Evolutionary conservation across 2,888 invertebrate genomes (phyloP), one percentile per base, ranked within the genome.

Genomic region (Melitaea athalia): DNA sequence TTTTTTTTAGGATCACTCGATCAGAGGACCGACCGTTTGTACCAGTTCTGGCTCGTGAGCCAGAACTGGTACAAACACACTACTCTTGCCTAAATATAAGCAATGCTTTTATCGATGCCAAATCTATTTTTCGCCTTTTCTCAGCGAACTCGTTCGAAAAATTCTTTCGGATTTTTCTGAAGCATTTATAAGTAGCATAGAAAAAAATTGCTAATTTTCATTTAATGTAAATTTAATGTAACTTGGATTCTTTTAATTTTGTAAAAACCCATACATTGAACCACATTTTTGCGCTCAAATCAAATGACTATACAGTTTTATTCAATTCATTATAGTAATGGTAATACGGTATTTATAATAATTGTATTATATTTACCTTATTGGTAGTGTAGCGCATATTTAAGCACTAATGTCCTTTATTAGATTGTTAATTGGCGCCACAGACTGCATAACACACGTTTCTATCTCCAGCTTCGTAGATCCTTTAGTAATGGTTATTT

Each of bases 1-100:
- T n/a, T n/a, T n/a, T n/a, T n/a, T n/a, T n/a, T n/a, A n/a, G n/a
- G n/a, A n/a, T n/a, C n/a, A n/a, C n/a, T n/a, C n/a, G n/a, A n/a
- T n/a, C n/a, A n/a, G n/a, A n/a, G n/a, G n/a, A n/a, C n/a, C n/a
- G n/a, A n/a, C n/a, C n/a, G n/a, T n/a, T n/a, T n/a, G n/a, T n/a
- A n/a, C n/a, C n/a, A n/a, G n/a, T n/a, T n/a, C n/a, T n/a, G n/a
- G n/a, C n/a, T n/a, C n/a, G n/a, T n/a, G n/a, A n/a, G n/a, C n/a
- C n/a, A n/a, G n/a, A n/a, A n/a, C n/a, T n/a, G n/a, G n/a, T n/a
- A n/a, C n/a, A n/a, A n/a, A n/a, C n/a, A n/a, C n/a, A n/a, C n/a
- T n/a, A n/a, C n/a, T n/a, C n/a, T n/a, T n/a, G 67, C 70, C 68
- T 71, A 76, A 75, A 75, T 77, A 77, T 75, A 77, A 73, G 78